Conservation (phyloP, 1,140 invertebrate genomes). For the Neuroterus valhalla region DNA sequence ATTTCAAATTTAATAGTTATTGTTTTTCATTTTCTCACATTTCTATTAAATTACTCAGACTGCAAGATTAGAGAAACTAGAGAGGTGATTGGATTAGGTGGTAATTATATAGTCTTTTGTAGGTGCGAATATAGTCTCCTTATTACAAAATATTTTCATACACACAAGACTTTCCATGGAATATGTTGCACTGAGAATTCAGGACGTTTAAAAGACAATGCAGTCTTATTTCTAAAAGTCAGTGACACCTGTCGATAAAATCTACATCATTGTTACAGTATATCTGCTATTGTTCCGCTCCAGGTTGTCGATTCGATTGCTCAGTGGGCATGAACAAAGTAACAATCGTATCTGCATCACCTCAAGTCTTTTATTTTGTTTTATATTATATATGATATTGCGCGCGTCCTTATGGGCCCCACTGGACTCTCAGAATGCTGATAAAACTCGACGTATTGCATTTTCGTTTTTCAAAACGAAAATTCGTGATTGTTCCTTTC, state of each 20-base stretch:
- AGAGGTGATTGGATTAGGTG: too few relatives aligned
- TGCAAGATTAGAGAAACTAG: too few relatives aligned
- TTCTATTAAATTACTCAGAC: too few relatives aligned
- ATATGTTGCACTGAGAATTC: background rate
- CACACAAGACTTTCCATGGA: background rate
- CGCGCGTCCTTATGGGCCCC: background rate
- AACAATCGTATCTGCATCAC: constrained; percentile 22
- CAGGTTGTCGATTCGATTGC: constrained; percentile 1
- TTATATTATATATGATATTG: background rate
- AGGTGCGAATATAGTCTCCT: background rate
- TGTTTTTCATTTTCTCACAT: too few relatives aligned
- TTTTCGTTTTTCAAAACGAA: background rate
- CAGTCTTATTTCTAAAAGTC: constrained; percentile 18
- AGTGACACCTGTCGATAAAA: constrained; percentile 20
- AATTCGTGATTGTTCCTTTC: too few relatives aligned
- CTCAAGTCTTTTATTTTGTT: background rate
- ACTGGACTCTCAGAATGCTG: background rate
- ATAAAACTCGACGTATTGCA: background rate
- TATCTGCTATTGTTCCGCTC: constrained; percentile 21
- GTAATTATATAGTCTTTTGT: too few relatives aligned
- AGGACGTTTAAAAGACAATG: constrained; percentile 1
- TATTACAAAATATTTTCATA: background rate
- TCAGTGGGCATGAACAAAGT: constrained; percentile 1
- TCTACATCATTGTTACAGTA: constrained; percentile 5
- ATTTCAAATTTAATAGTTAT: too few relatives aligned